Evolutionary conservation across 2,888 invertebrate genomes (phyloP).

Genomic region (Drosophila austrosaltans): DNA sequence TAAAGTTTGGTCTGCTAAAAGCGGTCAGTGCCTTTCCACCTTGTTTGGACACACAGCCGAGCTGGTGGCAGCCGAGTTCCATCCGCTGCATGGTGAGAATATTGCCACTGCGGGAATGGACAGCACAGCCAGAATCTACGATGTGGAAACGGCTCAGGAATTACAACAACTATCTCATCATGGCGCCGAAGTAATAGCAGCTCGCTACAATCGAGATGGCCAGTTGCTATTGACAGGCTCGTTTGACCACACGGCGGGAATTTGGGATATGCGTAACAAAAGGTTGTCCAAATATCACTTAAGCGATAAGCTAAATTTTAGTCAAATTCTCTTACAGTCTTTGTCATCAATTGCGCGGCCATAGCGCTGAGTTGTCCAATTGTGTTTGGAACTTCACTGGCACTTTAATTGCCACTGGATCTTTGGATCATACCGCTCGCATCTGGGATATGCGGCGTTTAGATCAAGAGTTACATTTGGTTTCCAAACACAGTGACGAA

Average conservation of each 20-base stretch:
- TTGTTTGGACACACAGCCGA: slow-evolving; percentile 91
- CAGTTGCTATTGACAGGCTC: slow-evolving; percentile 90
- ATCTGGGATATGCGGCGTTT: slow-evolving; percentile 88
- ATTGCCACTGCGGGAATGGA: slow-evolving; percentile 92
- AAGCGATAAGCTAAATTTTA: neutral
- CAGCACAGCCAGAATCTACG: slow-evolving; percentile 88
- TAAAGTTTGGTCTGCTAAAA: slow-evolving; percentile 88
- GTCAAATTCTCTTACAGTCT: slow-evolving; percentile 82
- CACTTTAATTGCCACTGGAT: slow-evolving; percentile 88
- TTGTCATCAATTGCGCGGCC: slow-evolving; percentile 86
- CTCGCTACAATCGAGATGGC: slow-evolving; percentile 89
- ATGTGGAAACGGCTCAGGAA: slow-evolving; percentile 87
- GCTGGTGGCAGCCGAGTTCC: slow-evolving; percentile 89
- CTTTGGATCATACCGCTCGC: slow-evolving; percentile 88
- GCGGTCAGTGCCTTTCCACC: slow-evolving; percentile 87
- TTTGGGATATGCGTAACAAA: slow-evolving; percentile 89
- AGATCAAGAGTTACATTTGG: slow-evolving; percentile 85
- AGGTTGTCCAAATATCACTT: slow-evolving; percentile 83
- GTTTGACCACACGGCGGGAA: slow-evolving; percentile 89
- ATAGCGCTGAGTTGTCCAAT: slow-evolving; percentile 88
- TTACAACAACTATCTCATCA: slow-evolving; percentile 87
- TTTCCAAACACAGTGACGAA: slow-evolving; percentile 87
- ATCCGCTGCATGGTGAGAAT: slow-evolving; percentile 85
- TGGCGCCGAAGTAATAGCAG: slow-evolving; percentile 89
- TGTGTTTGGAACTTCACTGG: slow-evolving; percentile 89